Percentiles rank a stretch among this genome's conserved stretches.
Evolutionary conservation across 1,140 invertebrate species (phyloP).

Genomic region (Bombus huntii): DNA sequence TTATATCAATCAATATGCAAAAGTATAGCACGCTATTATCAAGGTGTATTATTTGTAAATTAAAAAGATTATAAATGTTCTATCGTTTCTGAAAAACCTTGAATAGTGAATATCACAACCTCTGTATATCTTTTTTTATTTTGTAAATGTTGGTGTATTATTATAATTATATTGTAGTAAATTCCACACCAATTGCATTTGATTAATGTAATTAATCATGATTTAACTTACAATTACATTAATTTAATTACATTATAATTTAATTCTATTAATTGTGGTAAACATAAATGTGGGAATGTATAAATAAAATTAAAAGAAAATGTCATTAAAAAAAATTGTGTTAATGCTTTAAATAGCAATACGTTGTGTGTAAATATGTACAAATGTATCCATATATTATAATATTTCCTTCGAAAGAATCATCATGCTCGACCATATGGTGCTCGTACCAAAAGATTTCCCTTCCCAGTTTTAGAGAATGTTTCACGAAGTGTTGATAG

Average conservation of each 20-base stretch:
- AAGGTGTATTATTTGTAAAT: conserved; percentile 17
- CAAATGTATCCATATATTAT: conserved; percentile 40
- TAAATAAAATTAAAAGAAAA: not conserved
- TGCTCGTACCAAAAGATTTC: conserved; percentile 37
- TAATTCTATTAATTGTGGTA: no score
- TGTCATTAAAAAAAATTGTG: not conserved
- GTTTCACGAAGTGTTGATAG: conserved; percentile 75
- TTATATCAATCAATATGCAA: not conserved
- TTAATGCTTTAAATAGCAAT: conserved; percentile 9
- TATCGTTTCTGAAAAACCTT: not conserved
- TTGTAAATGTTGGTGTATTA: no score
- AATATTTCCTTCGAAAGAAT: conserved; percentile 59
- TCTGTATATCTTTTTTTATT: not conserved
- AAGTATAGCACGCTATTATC: not conserved
- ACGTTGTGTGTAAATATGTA: not conserved
- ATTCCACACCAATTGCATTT: no score
- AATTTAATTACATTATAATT: no score
- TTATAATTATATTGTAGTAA: no score
- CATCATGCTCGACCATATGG: conserved; percentile 70
- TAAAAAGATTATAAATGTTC: not conserved
- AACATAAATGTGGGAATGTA: not conserved
- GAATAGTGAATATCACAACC: not conserved
- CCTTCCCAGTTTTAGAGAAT: conserved; percentile 51
- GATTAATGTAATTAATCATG: no score
- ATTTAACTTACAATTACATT: no score